phyloP scores from a whole-genome alignment of 2,113 vertebrate species.

The Enhydra lutris region DNA sequence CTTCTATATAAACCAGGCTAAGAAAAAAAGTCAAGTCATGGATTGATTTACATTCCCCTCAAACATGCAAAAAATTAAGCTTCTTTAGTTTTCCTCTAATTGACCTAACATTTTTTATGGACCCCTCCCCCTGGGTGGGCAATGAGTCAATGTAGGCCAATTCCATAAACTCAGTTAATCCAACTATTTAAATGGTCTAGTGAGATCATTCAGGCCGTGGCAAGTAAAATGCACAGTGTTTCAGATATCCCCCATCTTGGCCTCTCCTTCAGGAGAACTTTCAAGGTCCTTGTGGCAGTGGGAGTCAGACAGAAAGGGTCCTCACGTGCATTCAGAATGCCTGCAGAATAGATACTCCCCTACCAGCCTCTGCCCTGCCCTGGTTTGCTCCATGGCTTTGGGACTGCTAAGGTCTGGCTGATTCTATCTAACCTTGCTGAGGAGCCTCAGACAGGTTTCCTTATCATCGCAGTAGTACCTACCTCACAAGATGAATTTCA shows the following conservation, averaged over 20 bases:
- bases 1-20: not conserved
- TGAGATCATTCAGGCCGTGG: not conserved
- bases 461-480: not conserved
- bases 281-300: not conserved
- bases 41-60: not conserved
- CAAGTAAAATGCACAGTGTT: not conserved
- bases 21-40: not conserved
- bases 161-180: not conserved
- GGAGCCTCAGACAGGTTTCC: not conserved
- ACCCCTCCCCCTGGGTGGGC: too few species aligned
- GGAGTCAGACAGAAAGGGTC: not conserved
- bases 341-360: not conserved
- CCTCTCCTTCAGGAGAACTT: not conserved
- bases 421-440: not conserved
- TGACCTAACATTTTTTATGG: not conserved
- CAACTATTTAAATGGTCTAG: not conserved
- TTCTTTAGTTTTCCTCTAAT: not conserved
- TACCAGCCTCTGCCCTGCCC: not conserved
- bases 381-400: not conserved
- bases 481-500: not conserved
- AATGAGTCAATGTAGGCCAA: not conserved
- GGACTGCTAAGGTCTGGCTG: not conserved
- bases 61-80: not conserved
- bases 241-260: not conserved
- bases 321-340: accelerated